phyloP scores from a whole-genome alignment of 2,113 vertebrate species.

The Kryptolebias marmoratus region DNA sequence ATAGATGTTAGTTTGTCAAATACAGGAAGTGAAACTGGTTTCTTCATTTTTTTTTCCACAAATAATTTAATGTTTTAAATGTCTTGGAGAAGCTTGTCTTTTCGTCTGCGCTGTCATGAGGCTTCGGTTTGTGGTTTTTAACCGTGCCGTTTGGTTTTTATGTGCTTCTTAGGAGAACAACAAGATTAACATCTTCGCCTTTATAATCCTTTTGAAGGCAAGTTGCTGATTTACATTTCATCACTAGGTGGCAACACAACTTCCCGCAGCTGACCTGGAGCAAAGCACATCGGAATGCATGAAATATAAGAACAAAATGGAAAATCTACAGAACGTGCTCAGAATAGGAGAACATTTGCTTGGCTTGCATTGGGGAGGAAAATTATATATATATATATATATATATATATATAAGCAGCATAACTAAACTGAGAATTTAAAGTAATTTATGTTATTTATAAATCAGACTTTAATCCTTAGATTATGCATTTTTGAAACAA shows the following conservation, averaged over 20 bases:
- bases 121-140: too few relatives aligned
- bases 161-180: too few relatives aligned
- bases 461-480: constrained; percentile 12
- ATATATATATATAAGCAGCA: too few relatives aligned
- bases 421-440: not conserved
- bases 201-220: not conserved
- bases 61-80: too few relatives aligned
- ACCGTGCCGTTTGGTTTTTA: too few relatives aligned
- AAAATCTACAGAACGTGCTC: constrained; percentile 14
- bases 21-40: not conserved
- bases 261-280: not conserved
- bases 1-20: too few relatives aligned
- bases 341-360: not conserved
- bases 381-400: not conserved
- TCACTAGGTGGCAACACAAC: constrained; percentile 60
- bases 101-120: too few relatives aligned
- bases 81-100: too few relatives aligned
- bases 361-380: not conserved
- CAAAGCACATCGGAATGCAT: not conserved
- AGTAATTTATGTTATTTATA: constrained; percentile 17
- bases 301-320: constrained; percentile 1
- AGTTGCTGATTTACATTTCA: constrained; percentile 41
- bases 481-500: constrained; percentile 1
- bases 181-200: constrained; percentile 14
- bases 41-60: too few relatives aligned